Evolutionary conservation across 2,113 vertebrate genomes (phyloP), one percentile per base, ranked within the genome.

Genomic region (Nycticryphes semicollaris): DNA sequence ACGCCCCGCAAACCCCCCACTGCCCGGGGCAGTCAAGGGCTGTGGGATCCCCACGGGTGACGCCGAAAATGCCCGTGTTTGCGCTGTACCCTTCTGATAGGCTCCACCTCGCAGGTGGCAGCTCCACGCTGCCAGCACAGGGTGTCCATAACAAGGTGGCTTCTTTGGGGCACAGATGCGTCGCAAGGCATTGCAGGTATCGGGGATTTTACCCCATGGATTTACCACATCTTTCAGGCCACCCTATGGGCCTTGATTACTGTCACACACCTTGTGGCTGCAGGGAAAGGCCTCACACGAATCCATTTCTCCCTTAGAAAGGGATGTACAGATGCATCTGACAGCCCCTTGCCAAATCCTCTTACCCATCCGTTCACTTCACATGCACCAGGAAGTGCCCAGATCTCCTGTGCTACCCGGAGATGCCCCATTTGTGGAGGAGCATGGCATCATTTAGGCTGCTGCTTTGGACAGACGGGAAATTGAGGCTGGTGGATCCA

Each of bases 241-340:
- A 0, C 21, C 8, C 57, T 19, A 27, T 4, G 18, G 22, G 31
- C 25, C 20, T 9, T 1, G 1, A 4, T 15, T 28, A 6, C 14
- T 10, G 30, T 45, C 30, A 14, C 6, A 3, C 31, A 7, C 7
- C 2, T 21, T 16, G 12, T 9, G 28, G 41, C 54, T 0, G 0
- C 12, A 22, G 18, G 35, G 35, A 35, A 31, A 31, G 19, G 25
- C 30, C 12, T 54, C 41, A 3, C 21, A 22, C 12, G 6, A 16
- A 7, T 9, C 22, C 43, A 0, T 25, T 20, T 41, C 28, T 19
- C 21, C 14, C 41, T 47, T 12, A 5, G 8, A 31, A 62, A 67
- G 56, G 31, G 31, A 2, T 0, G 3, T 12, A 28, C 7, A 12
- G 47, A 2, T 16, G 41, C 12, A 4, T 6, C 24, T 3, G 15